These are phyloP conservation scores for Laothoe populi DNA, from an alignment of 2,888 invertebrate species.

Conservation along the genomic window DNA sequence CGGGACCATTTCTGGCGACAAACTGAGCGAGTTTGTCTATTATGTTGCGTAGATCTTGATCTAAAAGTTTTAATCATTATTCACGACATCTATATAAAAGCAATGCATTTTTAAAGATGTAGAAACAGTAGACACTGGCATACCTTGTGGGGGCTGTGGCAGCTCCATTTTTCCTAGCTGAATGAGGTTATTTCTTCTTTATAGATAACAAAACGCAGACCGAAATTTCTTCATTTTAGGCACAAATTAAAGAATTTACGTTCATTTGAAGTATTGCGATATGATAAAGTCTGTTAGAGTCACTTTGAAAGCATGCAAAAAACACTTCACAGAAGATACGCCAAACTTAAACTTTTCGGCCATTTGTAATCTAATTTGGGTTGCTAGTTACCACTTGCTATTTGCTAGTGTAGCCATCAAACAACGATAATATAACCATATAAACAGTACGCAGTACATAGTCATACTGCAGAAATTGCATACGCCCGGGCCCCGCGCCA, in stretches of 20 bases:
- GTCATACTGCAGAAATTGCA: too few species aligned
- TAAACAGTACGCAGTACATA: too few species aligned
- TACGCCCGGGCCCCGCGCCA: too few species aligned
- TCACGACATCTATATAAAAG: neutral
- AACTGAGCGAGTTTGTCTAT: conserved; percentile 99
- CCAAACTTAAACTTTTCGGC: conserved; percentile 41
- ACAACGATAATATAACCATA: too few species aligned
- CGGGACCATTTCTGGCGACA: conserved; percentile 99
- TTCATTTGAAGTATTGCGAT: neutral
- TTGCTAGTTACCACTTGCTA: neutral
- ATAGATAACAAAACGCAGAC: conserved; percentile 17
- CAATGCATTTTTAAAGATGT: conserved; percentile 2
- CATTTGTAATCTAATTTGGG: conserved; percentile 49
- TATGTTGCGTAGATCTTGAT: conserved; percentile 97
- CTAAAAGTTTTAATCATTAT: conserved; percentile 69
- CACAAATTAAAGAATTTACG: neutral
- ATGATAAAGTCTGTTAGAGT: neutral
- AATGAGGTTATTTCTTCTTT: conserved; percentile 60
- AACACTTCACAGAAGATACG: conserved; percentile 30
- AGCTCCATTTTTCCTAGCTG: conserved; percentile 72
- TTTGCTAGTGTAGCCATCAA: neutral
- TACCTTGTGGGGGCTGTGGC: conserved; percentile 87
- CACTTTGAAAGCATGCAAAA: conserved; percentile 25
- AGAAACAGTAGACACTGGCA: conserved; percentile 30
- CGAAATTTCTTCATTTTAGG: conserved; percentile 19